A percentile compares a stretch with the other conserved stretches of the same genome.
Evolutionary conservation across 2,113 vertebrate species (phyloP).

Genomic region (Aphyosemion australe): DNA sequence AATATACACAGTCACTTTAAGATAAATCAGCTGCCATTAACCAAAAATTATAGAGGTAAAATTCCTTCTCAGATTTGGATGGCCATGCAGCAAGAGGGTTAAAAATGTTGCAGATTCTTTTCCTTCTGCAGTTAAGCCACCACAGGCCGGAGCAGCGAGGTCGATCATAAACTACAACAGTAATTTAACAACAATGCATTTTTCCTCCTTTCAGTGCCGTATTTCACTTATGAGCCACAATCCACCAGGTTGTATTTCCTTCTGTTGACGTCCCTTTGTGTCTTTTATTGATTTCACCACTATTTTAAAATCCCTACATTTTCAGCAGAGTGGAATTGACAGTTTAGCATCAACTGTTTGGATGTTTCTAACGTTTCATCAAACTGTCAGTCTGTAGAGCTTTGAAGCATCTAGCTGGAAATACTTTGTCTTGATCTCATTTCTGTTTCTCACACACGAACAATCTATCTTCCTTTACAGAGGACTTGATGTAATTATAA

Average conservation of each 20-base stretch:
- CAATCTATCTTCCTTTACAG: background rate
- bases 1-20: no score
- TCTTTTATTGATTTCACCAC: constrained; percentile 59
- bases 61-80: constrained; percentile 22
- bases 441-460: constrained; percentile 9
- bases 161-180: constrained; percentile 62
- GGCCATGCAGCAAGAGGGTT: constrained; percentile 28
- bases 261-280: constrained; percentile 56
- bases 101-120: constrained; percentile 39
- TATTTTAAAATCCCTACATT: constrained; percentile 54
- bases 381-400: constrained; percentile 33
- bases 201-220: constrained; percentile 54
- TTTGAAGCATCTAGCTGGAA: background rate
- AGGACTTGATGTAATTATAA: background rate
- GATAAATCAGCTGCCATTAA: no score
- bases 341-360: constrained; percentile 35
- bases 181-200: constrained; percentile 66
- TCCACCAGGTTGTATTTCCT: constrained; percentile 46
- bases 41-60: constrained; percentile 3
- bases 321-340: constrained; percentile 34
- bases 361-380: constrained; percentile 26
- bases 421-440: background rate
- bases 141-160: constrained; percentile 39
- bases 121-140: constrained; percentile 33
- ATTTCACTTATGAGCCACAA: constrained; percentile 66